Percentiles rank a stretch among this genome's conserved stretches.
Evolutionary conservation across 1,140 invertebrate genomes (phyloP).

Genomic region (Leptinotarsa texana): DNA sequence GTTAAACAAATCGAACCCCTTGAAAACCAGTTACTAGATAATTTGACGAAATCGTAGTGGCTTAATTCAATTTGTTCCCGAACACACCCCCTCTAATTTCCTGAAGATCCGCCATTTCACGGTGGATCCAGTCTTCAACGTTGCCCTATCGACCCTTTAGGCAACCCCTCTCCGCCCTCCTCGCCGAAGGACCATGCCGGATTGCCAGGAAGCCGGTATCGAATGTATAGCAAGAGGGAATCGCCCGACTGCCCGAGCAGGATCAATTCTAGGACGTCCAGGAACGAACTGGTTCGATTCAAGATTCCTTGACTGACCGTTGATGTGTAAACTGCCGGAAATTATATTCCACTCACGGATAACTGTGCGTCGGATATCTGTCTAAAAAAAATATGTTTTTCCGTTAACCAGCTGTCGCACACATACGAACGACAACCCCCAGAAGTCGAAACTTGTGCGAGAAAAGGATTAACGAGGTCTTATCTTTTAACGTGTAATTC

Average conservation of each 20-base stretch:
- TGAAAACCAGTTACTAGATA: no score
- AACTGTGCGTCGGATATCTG: no score
- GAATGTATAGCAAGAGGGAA: neutral
- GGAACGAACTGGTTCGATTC: neutral
- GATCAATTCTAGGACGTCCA: neutral
- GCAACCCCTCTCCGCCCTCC: neutral
- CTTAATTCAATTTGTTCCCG: neutral
- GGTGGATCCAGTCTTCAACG: neutral
- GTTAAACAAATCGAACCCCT: no score
- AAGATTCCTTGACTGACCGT: neutral
- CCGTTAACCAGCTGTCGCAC: no score
- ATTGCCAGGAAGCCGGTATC: neutral
- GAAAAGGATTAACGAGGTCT: no score
- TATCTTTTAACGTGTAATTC: no score
- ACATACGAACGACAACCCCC: no score
- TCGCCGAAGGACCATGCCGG: neutral
- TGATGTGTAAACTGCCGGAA: no score
- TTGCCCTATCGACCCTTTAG: neutral
- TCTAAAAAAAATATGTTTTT: no score
- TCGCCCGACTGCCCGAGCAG: neutral
- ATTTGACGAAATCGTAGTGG: neutral
- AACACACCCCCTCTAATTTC: constrained; percentile 5
- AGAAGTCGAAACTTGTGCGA: no score
- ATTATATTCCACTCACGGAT: no score
- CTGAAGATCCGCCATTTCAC: neutral